Percentiles rank a stretch among this genome's conserved stretches.
phyloP scores from a whole-genome alignment of 1,140 invertebrate genomes.

The Bicyclus anynana region DNA sequence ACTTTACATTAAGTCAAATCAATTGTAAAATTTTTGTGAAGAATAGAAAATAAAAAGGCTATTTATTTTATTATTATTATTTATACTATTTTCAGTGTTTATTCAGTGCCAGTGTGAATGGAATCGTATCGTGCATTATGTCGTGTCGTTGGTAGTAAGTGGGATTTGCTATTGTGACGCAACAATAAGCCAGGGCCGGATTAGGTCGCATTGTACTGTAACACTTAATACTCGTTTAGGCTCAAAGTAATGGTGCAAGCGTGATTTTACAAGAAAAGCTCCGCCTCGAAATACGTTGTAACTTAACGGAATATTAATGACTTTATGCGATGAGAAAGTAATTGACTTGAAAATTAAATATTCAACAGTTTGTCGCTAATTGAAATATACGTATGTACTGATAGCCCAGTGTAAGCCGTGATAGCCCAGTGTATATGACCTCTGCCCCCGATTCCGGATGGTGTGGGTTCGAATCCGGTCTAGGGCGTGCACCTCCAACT shows the following conservation, averaged over 20 bases:
- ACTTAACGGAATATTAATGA: constrained; percentile 5
- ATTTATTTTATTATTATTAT: too few relatives aligned
- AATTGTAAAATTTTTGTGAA: too few relatives aligned
- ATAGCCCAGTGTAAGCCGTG: too few relatives aligned
- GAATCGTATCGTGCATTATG: constrained; percentile 6
- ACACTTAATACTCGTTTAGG: constrained; percentile 23
- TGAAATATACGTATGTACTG: too few relatives aligned
- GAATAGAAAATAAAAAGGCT: too few relatives aligned
- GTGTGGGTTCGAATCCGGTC: too few relatives aligned
- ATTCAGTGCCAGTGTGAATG: too few relatives aligned
- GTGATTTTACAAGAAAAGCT: constrained; percentile 18
- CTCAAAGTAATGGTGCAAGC: constrained; percentile 13
- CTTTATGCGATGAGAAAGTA: neutral
- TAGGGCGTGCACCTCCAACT: too few relatives aligned
- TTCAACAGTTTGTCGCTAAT: neutral
- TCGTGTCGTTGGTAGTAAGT: neutral
- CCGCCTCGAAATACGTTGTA: neutral
- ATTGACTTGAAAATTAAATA: neutral
- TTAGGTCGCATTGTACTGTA: constrained; percentile 23
- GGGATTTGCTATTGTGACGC: constrained; percentile 14
- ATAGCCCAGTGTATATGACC: too few relatives aligned
- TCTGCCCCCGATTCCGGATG: too few relatives aligned
- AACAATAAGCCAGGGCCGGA: constrained; percentile 21
- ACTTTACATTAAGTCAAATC: too few relatives aligned
- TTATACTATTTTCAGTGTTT: too few relatives aligned